These are phyloP conservation scores for Melanocharis versteri DNA, from an alignment of 2,113 vertebrate genomes.

Conservation along the genomic window DNA sequence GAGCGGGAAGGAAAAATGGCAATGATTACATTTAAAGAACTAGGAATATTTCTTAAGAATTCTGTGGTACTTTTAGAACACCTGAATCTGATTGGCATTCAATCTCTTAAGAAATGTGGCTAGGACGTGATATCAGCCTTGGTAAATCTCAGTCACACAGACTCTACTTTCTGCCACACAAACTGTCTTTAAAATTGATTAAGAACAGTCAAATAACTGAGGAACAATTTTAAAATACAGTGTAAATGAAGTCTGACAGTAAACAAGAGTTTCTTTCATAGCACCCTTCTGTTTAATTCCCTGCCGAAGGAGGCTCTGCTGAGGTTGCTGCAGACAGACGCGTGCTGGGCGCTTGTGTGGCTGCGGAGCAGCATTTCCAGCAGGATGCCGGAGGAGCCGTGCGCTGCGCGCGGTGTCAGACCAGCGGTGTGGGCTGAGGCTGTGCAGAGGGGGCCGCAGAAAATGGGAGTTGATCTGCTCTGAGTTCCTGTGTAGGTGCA, in stretches of 20 bases:
- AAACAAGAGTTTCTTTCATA: background rate
- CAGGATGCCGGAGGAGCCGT: background rate
- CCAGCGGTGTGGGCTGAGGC: background rate
- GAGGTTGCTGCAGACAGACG: background rate
- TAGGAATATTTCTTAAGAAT: background rate
- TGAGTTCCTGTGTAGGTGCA: background rate
- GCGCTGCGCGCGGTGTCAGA: rapidly evolving
- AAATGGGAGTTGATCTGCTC: background rate
- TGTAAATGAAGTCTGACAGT: background rate
- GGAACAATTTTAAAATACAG: background rate
- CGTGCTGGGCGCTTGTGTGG: rapidly evolving
- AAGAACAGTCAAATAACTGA: background rate
- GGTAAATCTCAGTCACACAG: background rate
- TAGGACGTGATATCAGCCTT: background rate
- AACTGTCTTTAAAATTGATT: background rate
- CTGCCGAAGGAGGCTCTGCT: background rate
- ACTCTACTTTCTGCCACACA: background rate
- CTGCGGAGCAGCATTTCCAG: background rate
- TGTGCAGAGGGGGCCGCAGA: background rate
- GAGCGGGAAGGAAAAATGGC: background rate
- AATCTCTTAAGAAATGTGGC: background rate
- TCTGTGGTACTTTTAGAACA: background rate
- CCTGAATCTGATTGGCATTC: background rate
- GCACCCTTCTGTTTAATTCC: background rate
- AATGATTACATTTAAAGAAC: background rate